Percentiles rank a stretch among this genome's conserved stretches.
Evolutionary conservation across 2,797 vertebrate species (phyloP).

Genomic region (Hypotaenidia okinawae): DNA sequence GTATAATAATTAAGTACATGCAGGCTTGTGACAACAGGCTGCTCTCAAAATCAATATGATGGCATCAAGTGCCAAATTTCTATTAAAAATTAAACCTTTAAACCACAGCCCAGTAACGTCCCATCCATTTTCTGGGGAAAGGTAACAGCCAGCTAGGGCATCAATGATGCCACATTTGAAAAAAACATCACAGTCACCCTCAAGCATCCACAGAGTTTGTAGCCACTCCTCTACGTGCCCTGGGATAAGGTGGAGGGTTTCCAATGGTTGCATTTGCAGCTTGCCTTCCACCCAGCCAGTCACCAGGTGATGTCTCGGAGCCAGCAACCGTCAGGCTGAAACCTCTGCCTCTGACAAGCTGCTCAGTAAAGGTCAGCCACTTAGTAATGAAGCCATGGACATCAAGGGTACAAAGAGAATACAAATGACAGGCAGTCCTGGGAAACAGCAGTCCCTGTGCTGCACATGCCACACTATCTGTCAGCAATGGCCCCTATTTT

Average conservation of each 20-base stretch:
- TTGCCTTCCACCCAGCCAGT: background rate
- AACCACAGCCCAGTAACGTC: background rate
- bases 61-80: background rate
- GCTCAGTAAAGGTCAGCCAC: background rate
- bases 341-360: constrained; percentile 10
- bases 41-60: background rate
- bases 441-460: accelerated
- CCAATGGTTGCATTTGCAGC: background rate
- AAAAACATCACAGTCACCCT: background rate
- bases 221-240: accelerated
- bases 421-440: background rate
- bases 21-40: background rate
- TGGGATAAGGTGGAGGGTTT: background rate
- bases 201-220: background rate
- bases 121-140: background rate
- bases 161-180: background rate
- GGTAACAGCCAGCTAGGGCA: too few species aligned
- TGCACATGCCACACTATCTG: background rate
- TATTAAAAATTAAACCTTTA: background rate
- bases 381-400: background rate
- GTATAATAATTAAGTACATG: background rate
- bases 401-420: background rate
- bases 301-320: background rate
- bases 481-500: background rate
- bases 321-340: background rate